These are phyloP conservation scores for Ageneiosus marmoratus DNA, from an alignment of 2,113 vertebrate species.

Conservation along the genomic window DNA sequence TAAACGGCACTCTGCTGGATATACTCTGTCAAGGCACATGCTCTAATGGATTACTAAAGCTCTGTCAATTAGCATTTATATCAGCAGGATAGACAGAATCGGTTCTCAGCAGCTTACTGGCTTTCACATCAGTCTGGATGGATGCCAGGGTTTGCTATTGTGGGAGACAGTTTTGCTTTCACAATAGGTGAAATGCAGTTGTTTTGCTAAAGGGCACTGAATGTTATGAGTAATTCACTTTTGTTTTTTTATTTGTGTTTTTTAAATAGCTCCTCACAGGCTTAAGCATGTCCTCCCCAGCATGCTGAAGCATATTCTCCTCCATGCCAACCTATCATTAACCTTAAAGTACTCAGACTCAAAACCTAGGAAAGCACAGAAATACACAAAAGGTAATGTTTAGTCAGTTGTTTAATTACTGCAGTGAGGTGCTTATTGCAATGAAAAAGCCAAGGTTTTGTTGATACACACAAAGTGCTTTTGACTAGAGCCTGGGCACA, in stretches of 20 bases:
- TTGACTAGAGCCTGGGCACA: conserved; percentile 56
- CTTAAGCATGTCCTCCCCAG: not conserved
- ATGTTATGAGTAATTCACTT: not conserved
- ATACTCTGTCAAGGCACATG: too few relatives aligned
- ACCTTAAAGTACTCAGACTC: conserved; percentile 4
- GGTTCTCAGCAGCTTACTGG: conserved; percentile 2
- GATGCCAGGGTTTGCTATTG: not conserved
- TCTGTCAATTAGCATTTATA: conserved; percentile 42
- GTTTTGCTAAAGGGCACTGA: not conserved
- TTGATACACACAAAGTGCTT: conserved; percentile 57
- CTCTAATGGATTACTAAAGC: conserved; percentile 38
- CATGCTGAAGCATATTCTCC: not conserved
- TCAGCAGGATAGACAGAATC: conserved; percentile 43
- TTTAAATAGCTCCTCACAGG: not conserved
- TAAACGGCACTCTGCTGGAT: conserved; percentile 36
- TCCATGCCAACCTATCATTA: not conserved
- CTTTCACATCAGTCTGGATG: conserved; percentile 12
- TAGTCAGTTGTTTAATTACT: conserved; percentile 39
- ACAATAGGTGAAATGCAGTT: conserved; percentile 2
- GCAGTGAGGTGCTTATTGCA: conserved; percentile 34
- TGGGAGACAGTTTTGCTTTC: not conserved
- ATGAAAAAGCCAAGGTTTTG: conserved; percentile 34
- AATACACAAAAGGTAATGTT: conserved; percentile 19
- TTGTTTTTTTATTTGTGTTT: not conserved
- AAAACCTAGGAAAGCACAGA: not conserved